A percentile compares a stretch with the other conserved stretches of the same genome.
phyloP scores from a whole-genome alignment of 2,113 vertebrate species.

The Pterophyllum scalare region DNA sequence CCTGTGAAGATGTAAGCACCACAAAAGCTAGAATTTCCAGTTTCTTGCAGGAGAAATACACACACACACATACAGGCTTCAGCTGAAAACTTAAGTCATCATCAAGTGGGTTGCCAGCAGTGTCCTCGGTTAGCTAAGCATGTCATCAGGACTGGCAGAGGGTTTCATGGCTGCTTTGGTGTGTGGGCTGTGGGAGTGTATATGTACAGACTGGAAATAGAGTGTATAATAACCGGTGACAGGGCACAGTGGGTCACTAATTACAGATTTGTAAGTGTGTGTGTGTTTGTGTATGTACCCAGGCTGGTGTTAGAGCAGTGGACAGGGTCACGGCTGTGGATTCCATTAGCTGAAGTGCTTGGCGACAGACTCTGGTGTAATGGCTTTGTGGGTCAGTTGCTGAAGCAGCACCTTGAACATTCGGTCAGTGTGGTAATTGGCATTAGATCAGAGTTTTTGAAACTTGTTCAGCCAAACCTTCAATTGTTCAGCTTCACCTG shows the following conservation, averaged over 20 bases:
- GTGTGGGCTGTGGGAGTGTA: not conserved
- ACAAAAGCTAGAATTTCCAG: not conserved
- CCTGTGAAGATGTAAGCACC: not conserved
- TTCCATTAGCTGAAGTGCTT: conserved; percentile 29
- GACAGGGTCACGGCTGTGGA: conserved; percentile 26
- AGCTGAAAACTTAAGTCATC: not conserved
- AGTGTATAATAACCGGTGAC: conserved; percentile 17
- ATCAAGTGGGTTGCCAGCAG: not conserved
- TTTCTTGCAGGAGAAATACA: not conserved
- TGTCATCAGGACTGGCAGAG: conserved; percentile 15
- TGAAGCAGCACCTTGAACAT: not conserved
- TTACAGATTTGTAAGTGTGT: conserved; percentile 9
- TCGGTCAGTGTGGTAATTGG: not conserved
- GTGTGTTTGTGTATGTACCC: not conserved
- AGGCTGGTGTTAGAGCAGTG: not conserved
- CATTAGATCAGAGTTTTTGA: not conserved
- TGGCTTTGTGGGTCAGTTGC: conserved; percentile 1
- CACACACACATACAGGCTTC: not conserved
- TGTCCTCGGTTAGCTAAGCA: not conserved
- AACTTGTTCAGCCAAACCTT: not conserved
- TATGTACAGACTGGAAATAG: not conserved
- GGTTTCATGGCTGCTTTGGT: not conserved
- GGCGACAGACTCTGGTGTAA: conserved; percentile 1
- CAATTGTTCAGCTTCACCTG: not conserved
- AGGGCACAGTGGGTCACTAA: not conserved